Evolutionary conservation across 2,113 vertebrate species (phyloP).

Genomic region (Leptosomus discolor): DNA sequence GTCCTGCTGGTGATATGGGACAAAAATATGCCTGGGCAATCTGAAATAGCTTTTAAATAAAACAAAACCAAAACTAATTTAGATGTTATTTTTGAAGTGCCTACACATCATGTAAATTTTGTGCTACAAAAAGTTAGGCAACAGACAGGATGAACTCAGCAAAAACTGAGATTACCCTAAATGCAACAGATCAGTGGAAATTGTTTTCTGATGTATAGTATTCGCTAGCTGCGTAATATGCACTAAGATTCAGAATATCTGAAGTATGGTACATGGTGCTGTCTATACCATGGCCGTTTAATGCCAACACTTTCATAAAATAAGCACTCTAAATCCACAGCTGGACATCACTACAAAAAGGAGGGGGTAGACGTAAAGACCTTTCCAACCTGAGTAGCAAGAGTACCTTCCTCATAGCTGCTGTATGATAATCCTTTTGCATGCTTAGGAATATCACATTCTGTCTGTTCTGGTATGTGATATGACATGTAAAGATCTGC

Average conservation of each 20-base stretch:
- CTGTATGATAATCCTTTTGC: not conserved
- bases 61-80: not conserved
- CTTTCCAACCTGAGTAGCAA: not conserved
- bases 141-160: not conserved
- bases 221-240: not conserved
- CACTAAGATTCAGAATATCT: not conserved
- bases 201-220: not conserved
- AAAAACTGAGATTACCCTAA: not conserved
- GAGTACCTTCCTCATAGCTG: not conserved
- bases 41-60: slow-evolving; percentile 51
- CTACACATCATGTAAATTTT: slow-evolving; percentile 5
- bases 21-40: slow-evolving; percentile 42
- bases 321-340: not conserved
- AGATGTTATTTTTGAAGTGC: not conserved
- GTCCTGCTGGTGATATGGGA: slow-evolving; percentile 47
- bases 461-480: not conserved
- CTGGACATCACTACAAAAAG: not conserved
- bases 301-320: not conserved
- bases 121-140: not conserved
- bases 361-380: not conserved
- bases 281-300: not conserved
- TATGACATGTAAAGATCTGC: not conserved
- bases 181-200: not conserved
- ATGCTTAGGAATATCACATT: rapidly evolving
- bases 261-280: not conserved